Conservation (phyloP, 64 coral and sea anemone species). For the Dendrophyllia cribrosa region DNA sequence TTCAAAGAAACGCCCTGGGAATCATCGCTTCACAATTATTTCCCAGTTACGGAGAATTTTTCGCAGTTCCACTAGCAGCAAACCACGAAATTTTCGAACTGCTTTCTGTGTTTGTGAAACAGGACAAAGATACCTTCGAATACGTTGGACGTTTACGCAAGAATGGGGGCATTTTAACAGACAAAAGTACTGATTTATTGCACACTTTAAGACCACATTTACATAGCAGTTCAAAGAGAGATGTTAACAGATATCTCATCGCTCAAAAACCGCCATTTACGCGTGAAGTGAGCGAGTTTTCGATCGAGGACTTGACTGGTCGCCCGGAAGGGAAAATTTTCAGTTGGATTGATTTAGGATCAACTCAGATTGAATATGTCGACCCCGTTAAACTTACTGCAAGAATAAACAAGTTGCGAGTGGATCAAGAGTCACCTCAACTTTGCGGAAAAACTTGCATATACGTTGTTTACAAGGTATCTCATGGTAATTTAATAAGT, state of each 20-base stretch:
- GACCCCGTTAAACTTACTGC: slow-evolving; percentile 78
- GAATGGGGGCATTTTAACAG: slow-evolving; percentile 80
- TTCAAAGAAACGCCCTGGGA: slow-evolving; percentile 71
- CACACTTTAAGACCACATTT: slow-evolving; percentile 76
- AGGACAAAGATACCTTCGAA: slow-evolving; percentile 39
- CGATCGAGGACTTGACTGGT: slow-evolving; percentile 36
- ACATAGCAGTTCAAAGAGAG: slow-evolving; percentile 68
- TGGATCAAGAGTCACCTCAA: slow-evolving; percentile 42
- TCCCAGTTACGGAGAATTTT: slow-evolving; percentile 64
- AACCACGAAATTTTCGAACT: slow-evolving; percentile 59
- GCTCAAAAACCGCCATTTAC: slow-evolving; percentile 75
- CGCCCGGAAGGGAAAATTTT: slow-evolving; percentile 86
- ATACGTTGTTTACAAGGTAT: slow-evolving; percentile 77
- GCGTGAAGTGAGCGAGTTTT: slow-evolving; percentile 62
- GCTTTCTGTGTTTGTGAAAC: slow-evolving; percentile 84
- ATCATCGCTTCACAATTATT: slow-evolving; percentile 63
- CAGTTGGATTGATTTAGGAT: slow-evolving; percentile 89
- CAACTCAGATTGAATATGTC: slow-evolving; percentile 67
- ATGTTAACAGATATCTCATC: slow-evolving; percentile 60
- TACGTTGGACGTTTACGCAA: slow-evolving; percentile 74
- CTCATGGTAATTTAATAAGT: neutral
- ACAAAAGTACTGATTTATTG: slow-evolving; percentile 13
- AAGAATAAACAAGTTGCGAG: slow-evolving; percentile 43
- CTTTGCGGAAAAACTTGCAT: slow-evolving; percentile 50
- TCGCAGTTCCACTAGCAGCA: slow-evolving; percentile 53